Base-by-base conservation (phyloP, 2,797 vertebrate genomes). In the Myiotriccus ornatus region DNA sequence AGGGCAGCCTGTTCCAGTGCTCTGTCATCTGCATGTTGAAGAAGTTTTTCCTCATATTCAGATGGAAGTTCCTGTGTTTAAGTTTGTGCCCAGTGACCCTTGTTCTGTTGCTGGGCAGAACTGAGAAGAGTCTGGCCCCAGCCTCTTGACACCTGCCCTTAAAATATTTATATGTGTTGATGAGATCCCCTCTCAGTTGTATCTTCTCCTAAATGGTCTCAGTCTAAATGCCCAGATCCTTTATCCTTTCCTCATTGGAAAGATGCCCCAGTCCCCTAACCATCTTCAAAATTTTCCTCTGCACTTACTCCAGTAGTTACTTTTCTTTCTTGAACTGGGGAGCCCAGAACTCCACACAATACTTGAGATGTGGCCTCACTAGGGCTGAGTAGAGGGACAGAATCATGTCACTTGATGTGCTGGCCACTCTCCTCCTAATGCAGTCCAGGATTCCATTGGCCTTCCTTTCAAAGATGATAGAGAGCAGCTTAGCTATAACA, bases 161-260 rank as follows among this genome's bases (percentile, higher is more conserved):
- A 28, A 82, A 68, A 59, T 46, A 52, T 27, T 41, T 71, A 8
- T 35, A 41, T 27, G 15, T 32, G 23, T 35, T 39, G 21, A 20
- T 23, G 19, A 65, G 9, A 21, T 41, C 22, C 34, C 5, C 57
- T 32, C 15, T 41, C 56, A 41, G 15, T 34, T 12, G 25, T 56
- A 10, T 34, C 41, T 37, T 43, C 17, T 35, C 10, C 14, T 83
- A 57, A 64, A 37, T 25, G 7, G 7, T 32, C 15, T 23, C 25
- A 65, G 15, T 30, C 14, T 83, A 64, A 64, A 37, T n/a, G 8
- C 15, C 22, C 25, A 65, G 15, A 3, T 65, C 12, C 34, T 15
- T 34, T 0, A 0, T 5, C 19, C 14, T 71, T 32, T 21, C 22
- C 22, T 59, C 22, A 27, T 7, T 41, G 44, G 18, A 41, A 18